phyloP scores from a whole-genome alignment of 2,797 vertebrate genomes.

The Buceros bicornis region DNA sequence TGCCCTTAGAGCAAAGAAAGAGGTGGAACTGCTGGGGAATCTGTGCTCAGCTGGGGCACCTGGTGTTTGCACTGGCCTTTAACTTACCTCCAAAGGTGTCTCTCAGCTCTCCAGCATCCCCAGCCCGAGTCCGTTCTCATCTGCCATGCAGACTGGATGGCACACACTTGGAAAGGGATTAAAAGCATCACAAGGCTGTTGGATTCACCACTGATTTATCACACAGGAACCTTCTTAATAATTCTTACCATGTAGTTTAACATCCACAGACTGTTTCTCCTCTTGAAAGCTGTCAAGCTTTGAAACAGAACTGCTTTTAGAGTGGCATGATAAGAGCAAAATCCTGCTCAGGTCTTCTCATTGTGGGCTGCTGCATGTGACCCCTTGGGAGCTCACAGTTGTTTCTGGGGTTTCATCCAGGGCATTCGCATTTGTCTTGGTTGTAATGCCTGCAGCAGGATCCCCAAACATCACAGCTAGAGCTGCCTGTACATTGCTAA shows the following conservation, averaged over 20 bases:
- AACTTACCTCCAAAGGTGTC: not conserved
- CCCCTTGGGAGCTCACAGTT: not conserved
- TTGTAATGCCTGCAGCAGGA: not conserved
- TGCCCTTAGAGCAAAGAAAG: not conserved
- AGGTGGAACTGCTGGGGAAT: not conserved
- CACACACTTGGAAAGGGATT: not conserved
- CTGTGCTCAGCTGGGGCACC: not conserved
- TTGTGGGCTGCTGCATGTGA: not conserved
- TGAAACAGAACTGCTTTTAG: not conserved
- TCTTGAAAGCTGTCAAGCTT: not conserved
- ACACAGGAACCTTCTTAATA: not conserved
- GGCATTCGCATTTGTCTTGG: not conserved
- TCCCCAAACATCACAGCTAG: not conserved
- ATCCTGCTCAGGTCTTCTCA: not conserved
- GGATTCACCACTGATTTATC: not conserved
- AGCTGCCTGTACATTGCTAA: constrained; percentile 46
- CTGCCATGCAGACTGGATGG: not conserved
- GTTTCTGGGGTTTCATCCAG: not conserved
- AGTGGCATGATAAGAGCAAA: not conserved
- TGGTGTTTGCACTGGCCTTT: not conserved
- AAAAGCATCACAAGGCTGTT: not conserved
- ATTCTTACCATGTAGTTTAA: not conserved
- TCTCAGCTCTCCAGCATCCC: not conserved
- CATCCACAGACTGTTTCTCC: not conserved
- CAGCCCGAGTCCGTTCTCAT: not conserved